Base-by-base conservation (phyloP, 2,888 invertebrate genomes). In the Drosophila falleni region DNA sequence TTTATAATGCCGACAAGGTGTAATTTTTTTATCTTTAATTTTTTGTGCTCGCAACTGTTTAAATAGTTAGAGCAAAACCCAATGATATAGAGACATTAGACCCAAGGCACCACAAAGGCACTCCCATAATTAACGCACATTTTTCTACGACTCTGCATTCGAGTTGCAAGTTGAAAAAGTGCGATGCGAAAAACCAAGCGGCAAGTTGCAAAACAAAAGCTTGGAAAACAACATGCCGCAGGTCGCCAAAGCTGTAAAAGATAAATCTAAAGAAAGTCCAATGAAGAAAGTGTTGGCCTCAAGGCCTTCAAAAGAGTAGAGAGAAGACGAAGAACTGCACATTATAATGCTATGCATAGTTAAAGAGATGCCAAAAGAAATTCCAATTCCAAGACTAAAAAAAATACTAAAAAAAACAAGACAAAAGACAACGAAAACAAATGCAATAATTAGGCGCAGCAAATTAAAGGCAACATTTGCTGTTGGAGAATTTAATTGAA, bases 271-370 rank as follows among this genome's bases (percentile, higher is more conserved):
- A 81, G 85, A 87, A 84, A 85, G 84, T 81, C 75, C 80, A 85
- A 80, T 76, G 71, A 83, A 85, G 84, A 85, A 85, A 85, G 84
- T 85, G 84, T 87, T 83, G 78, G 80, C 86, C 81, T 71, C 71
- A 74, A 81, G 82, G 81, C 85, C 68, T 68, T 62, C 50, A 42
- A 66, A 66, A 50, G 44, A 61, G 31, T 29, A 29, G 4, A 29
- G 6, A n/a, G 42, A 56, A 46, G 31, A 33, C 8, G 42, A 63
- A 50, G 44, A 56, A 77, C 69, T 85, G 78, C 75, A 82, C 67
- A 72, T 82, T 80, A 75, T 80, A 73, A 71, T 71, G 47, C 51
- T 72, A 46, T 62, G 62, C 73, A 77, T 72, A 72, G 77, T 67
- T 72, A 62, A 49, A 71, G 63, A 76, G 64, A 76, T 76, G 76